Conservation (phyloP, 2,797 vertebrate species). For the Sebastes hubbsi region DNA sequence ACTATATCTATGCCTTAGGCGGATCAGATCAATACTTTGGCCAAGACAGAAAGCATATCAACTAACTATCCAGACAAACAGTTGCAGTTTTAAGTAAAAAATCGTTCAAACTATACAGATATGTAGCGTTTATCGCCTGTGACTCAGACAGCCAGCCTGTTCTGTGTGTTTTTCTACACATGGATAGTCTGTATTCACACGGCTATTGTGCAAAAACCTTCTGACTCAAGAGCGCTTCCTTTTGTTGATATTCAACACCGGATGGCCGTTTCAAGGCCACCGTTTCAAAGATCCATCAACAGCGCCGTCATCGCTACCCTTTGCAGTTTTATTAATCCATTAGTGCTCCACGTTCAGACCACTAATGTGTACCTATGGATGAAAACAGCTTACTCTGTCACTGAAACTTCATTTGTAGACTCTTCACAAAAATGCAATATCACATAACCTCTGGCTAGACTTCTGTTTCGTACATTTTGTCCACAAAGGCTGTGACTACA, state of each 20-base stretch:
- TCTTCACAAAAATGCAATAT: background rate
- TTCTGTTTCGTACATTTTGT: background rate
- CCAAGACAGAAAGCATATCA: no score
- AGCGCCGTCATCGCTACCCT: background rate
- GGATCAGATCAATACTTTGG: background rate
- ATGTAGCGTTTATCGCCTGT: background rate
- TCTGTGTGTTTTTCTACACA: background rate
- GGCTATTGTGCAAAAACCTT: background rate
- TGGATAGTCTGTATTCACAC: background rate
- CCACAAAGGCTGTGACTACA: fast-evolving
- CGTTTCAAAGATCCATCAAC: background rate
- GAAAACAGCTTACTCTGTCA: background rate
- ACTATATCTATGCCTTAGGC: background rate
- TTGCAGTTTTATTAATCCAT: background rate
- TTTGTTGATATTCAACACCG: background rate
- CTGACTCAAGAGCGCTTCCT: background rate
- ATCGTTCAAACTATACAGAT: background rate
- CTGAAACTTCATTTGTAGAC: background rate
- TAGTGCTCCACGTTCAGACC: background rate
- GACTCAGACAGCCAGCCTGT: background rate
- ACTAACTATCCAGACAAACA: no score
- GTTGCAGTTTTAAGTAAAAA: no score
- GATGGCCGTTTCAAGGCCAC: background rate
- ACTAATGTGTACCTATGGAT: background rate
- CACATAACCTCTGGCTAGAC: background rate